Conservation (phyloP, 2,797 vertebrate genomes). For the Ceryle rudis region DNA sequence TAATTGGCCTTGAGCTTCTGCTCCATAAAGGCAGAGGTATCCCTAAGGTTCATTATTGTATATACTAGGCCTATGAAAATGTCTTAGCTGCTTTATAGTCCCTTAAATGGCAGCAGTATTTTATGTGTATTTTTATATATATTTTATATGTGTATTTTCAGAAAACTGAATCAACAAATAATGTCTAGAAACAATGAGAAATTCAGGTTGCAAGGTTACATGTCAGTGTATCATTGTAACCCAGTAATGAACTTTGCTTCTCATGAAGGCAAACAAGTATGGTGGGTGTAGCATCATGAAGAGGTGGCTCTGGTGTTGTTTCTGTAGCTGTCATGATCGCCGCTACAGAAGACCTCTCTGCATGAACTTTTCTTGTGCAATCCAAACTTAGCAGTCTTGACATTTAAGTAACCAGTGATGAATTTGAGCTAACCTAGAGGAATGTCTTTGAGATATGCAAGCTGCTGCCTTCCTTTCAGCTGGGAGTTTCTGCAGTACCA, state of each 20-base stretch:
- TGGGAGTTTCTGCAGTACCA: not conserved
- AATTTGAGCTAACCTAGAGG: not conserved
- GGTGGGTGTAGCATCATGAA: not conserved
- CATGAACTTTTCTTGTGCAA: not conserved
- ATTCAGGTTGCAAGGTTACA: not conserved
- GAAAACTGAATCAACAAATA: not conserved
- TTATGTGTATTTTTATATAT: not conserved
- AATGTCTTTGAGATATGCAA: not conserved
- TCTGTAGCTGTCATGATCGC: not conserved
- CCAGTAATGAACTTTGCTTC: not conserved
- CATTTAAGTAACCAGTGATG: not conserved
- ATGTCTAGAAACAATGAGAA: not conserved
- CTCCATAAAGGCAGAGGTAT: not conserved
- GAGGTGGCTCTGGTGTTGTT: not conserved
- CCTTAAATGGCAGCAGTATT: not conserved
- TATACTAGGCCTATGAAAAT: not conserved
- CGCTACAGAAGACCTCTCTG: not conserved
- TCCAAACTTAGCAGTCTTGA: not conserved
- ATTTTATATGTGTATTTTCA: not conserved
- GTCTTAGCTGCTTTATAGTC: not conserved
- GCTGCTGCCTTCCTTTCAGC: not conserved
- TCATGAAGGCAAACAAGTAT: not conserved
- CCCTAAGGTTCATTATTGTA: not conserved
- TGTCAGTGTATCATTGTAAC: not conserved
- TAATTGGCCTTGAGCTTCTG: not conserved